Conservation (phyloP, 1,140 invertebrate species). For the Andrena cerasifolii region DNA sequence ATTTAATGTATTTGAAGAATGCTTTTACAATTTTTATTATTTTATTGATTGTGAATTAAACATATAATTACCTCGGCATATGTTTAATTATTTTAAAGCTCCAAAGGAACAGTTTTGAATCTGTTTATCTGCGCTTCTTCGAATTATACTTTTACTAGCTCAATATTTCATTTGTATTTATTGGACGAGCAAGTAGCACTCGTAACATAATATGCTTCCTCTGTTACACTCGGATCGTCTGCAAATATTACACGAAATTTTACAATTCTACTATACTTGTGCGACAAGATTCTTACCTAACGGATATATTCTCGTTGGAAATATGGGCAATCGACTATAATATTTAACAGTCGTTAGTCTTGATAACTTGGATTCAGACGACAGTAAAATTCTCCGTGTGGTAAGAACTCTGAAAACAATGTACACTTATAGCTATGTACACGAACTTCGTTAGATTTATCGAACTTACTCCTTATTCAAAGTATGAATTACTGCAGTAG, state of each 20-base stretch:
- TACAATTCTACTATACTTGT: background rate
- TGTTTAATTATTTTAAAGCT: slow-evolving; percentile 17
- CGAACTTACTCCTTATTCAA: slow-evolving; percentile 66
- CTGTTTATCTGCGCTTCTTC: background rate
- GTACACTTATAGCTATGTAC: background rate
- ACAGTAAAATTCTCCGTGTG: slow-evolving; percentile 66
- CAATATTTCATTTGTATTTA: slow-evolving; percentile 36
- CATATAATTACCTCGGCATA: slow-evolving; percentile 45
- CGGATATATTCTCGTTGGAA: slow-evolving; percentile 71
- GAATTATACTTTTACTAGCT: background rate
- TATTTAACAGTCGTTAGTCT: slow-evolving; percentile 64
- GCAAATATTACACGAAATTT: slow-evolving; percentile 8
- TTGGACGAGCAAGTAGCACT: slow-evolving; percentile 34
- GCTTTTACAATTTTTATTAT: slow-evolving; percentile 73
- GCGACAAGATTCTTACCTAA: slow-evolving; percentile 54
- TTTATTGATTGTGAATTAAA: slow-evolving; percentile 63
- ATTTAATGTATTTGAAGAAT: slow-evolving; percentile 76
- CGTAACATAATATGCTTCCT: slow-evolving; percentile 44
- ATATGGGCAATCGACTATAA: slow-evolving; percentile 71
- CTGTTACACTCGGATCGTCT: slow-evolving; percentile 36
- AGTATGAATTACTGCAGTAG: slow-evolving; percentile 63
- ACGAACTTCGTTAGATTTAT: slow-evolving; percentile 1
- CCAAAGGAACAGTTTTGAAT: background rate
- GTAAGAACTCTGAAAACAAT: slow-evolving; percentile 65
- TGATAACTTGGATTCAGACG: slow-evolving; percentile 46